Evolutionary conservation across 2,797 vertebrate genomes (phyloP), one percentile per base, ranked within the genome.

Genomic region (Bradypodion ventrale): DNA sequence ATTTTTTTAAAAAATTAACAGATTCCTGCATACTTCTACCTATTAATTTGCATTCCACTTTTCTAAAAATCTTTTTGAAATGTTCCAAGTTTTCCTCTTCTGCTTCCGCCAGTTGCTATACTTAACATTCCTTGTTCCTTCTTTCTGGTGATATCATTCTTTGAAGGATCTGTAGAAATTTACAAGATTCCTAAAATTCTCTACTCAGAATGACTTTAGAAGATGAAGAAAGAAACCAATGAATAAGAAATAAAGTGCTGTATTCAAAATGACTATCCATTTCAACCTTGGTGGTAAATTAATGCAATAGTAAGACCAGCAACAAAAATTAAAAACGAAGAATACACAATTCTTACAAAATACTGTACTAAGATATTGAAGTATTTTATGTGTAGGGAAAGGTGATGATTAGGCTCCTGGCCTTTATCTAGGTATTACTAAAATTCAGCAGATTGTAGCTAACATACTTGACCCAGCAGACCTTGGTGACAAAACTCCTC

Each of bases 241-340:
- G n/a, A 74, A 19, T 52, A 49, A 15, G n/a, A 75, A 35, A 52
- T 49, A 75, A 75, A 32, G 7, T 32, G 35, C n/a, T 52, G 9
- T 56, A 32, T 44, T n/a, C n/a, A n/a, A 32, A n/a, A 16, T 74
- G n/a, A 52, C 27, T 32, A 74, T 4, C 16, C 46, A 32, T 32
- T 74, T 75, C 42, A 75, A 75, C 29, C n/a, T 3, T 75, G 15
- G 73, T 35, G 44, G 19, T 49, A n/a, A 27, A 52, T 7, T 75
- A 8, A 37, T 25, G 21, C 5, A 70, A 42, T 5, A 37, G 9
- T 8, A 42, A 40, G 37, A 70, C 4, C 21, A 42, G 4, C 16
- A 92, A 91, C 94, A 86, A 85, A 94, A 93, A 93, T 89, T 92
- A 92, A 93, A 88, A 13, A 59, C 27, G 4, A 78, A 77, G 82